Percentiles rank a stretch among this genome's conserved stretches.
phyloP scores from a whole-genome alignment of 1,140 invertebrate species.

The Drosophila ficusphila region DNA sequence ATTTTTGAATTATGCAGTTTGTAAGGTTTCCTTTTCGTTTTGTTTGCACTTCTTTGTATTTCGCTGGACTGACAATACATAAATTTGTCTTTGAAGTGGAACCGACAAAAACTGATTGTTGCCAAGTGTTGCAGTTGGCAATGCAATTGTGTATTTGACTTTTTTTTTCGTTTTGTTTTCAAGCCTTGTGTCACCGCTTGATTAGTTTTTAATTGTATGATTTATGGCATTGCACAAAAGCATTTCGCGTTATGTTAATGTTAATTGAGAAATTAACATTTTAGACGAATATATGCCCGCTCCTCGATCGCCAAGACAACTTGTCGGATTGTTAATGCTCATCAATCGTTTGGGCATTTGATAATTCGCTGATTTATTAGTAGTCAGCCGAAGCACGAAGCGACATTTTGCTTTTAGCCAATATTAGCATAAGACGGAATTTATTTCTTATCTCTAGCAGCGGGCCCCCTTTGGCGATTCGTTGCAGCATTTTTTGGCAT shows the following conservation, averaged over 20 bases:
- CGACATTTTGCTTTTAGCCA: constrained; percentile 79
- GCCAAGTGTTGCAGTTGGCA: constrained; percentile 30
- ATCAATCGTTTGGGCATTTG: constrained; percentile 71
- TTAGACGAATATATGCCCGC: constrained; percentile 37
- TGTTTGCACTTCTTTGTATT: constrained; percentile 46
- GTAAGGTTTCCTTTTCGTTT: constrained; percentile 24
- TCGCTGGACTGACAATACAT: constrained; percentile 70
- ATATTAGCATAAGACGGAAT: constrained; percentile 75
- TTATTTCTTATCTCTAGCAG: constrained; percentile 42
- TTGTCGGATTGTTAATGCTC: constrained; percentile 65
- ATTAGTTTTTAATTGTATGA: constrained; percentile 82
- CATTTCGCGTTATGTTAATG: constrained; percentile 64
- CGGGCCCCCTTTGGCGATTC: constrained; percentile 39
- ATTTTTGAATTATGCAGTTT: constrained; percentile 72
- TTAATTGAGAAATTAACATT: constrained; percentile 81
- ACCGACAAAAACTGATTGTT: constrained; percentile 54
- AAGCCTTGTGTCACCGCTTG: constrained; percentile 76
- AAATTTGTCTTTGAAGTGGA: constrained; percentile 78
- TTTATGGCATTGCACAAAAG: constrained; percentile 77
- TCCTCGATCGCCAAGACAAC: constrained; percentile 16
- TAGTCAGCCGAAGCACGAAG: constrained; percentile 66
- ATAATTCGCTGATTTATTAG: constrained; percentile 77
- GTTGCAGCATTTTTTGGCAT: constrained; percentile 61
- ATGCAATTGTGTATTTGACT: constrained; percentile 43
- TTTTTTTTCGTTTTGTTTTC: constrained; percentile 38